Evolutionary conservation across 2,888 invertebrate genomes (phyloP), one percentile per base, ranked within the genome.

Genomic region (Xestia c-nigrum): DNA sequence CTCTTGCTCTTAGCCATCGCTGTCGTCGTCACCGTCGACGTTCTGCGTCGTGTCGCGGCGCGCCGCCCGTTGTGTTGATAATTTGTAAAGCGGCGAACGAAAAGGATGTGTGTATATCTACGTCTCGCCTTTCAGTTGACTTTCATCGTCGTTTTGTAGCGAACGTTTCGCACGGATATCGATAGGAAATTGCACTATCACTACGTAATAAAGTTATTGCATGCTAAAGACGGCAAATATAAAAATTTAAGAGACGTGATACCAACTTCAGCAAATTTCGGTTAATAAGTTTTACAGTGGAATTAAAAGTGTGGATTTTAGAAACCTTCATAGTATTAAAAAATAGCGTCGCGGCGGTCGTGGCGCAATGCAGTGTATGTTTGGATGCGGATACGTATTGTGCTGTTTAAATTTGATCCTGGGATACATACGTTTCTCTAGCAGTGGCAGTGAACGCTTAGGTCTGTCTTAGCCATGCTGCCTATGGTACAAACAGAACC

Each of bases 81-180:
- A 95, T 94, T 95, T 95, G 94, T 94, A 93, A 93, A 94, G 94
- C 94, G 92, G 92, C 90, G 95, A 94, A 94, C 92, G 96, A 96
- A 94, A 96, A 95, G 96, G 96, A 96, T 95, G 94, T 95, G 94
- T 95, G 94, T 96, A 96, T 96, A 96, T 96, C 94, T 96, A 94
- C 94, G 95, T 96, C 96, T 96, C 96, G 96, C 95, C 96, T 96
- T 96, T 96, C 96, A 96, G 96, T 96, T 96, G 96, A 96, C 96
- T 96, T 96, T 96, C 96, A 96, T 95, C 96, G 95, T 94, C 95
- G 96, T 95, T 96, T 95, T 95, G 96, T 94, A 94, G 96, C 94
- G 96, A 96, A 96, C 96, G 96, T 96, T 96, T 96, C 95, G 95
- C 95, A 94, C 95, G 94, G 94, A 93, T 94, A 94, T 95, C 93